These are phyloP conservation scores for Electrophaes corylata DNA, from an alignment of 2,888 invertebrate species.

Conservation along the genomic window DNA sequence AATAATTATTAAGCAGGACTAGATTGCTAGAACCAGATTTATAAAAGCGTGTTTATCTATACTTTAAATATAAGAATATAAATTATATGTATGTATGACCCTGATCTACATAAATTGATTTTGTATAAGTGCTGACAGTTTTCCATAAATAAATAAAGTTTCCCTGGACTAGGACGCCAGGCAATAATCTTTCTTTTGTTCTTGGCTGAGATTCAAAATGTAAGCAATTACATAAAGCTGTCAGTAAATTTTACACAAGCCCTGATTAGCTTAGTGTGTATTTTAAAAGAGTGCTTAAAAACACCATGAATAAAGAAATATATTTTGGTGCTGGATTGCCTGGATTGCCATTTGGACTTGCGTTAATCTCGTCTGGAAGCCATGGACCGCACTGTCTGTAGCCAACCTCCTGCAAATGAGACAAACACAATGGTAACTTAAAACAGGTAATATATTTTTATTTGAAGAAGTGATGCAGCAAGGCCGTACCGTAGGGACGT, in stretches of 20 bases:
- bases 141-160: too few relatives aligned
- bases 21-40: not conserved
- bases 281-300: constrained; percentile 1
- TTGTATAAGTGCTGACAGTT: too few relatives aligned
- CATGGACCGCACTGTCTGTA: constrained; percentile 77
- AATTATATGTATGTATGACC: not conserved
- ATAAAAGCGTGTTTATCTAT: too few relatives aligned
- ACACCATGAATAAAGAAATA: constrained; percentile 1
- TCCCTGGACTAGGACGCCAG: too few relatives aligned
- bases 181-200: too few relatives aligned
- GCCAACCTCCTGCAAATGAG: constrained; percentile 71
- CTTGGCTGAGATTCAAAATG: too few relatives aligned
- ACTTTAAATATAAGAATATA: too few relatives aligned
- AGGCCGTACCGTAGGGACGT: too few relatives aligned
- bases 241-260: constrained; percentile 2
- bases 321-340: constrained; percentile 1
- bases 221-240: not conserved
- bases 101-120: too few relatives aligned
- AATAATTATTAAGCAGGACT: constrained; percentile 9
- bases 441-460: too few relatives aligned
- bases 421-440: not conserved
- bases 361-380: constrained; percentile 56
- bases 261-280: not conserved
- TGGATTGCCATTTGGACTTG: too few relatives aligned
- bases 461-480: too few relatives aligned